Evolutionary conservation across 1,140 invertebrate species (phyloP), one percentile per base, ranked within the genome.

Genomic region (Notospermus geniculatus): DNA sequence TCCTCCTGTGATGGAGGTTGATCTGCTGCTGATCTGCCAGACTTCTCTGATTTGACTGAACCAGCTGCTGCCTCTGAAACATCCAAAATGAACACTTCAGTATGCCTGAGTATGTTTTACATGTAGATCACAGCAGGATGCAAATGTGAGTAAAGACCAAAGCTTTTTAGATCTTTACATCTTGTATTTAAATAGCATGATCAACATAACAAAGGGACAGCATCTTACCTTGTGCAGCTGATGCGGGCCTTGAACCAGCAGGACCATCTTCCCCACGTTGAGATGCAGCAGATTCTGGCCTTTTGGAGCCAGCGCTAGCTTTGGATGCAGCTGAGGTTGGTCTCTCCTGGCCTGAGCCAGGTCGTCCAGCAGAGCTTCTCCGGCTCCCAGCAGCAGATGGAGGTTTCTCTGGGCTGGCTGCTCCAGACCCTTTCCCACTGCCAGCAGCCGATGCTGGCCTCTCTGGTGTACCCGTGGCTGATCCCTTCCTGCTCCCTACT

Each of bases 391-490:
- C 54, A 56, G 27, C 54, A 30, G 28, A 39, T 56, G 27, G 22
- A 30, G 54, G 17, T 29, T 36, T 56, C 13, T 56, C 54, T 30
- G 54, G 27, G 27, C 22, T 22, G 2, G 23, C 22, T 56, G 19
- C 28, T 56, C 22, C 28, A 17, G 54, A 56, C n/a, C 28, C 17
- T 29, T 17, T 29, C 28, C 23, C 29, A 13, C 32, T 56, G 54
- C 22, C 32, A 32, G 65, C 46, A 53, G 57, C 60, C 19, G 60
- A 66, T 2, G 59, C 55, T 22, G 68, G 66, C 58, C 65, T 64
- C n/a, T 67, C 54, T 15, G 54, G 53, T 13, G 59, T 58, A 25
- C 56, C 57, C 19, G 65, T 61, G n/a, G 39, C 36, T 15, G 46
- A 19, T 22, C 23, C 58, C 15, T 25, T 55, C 29, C 22, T 9